Evolutionary conservation across 2,888 invertebrate species (phyloP), one percentile per base, ranked within the genome.

Genomic region (Lobophora halterata): DNA sequence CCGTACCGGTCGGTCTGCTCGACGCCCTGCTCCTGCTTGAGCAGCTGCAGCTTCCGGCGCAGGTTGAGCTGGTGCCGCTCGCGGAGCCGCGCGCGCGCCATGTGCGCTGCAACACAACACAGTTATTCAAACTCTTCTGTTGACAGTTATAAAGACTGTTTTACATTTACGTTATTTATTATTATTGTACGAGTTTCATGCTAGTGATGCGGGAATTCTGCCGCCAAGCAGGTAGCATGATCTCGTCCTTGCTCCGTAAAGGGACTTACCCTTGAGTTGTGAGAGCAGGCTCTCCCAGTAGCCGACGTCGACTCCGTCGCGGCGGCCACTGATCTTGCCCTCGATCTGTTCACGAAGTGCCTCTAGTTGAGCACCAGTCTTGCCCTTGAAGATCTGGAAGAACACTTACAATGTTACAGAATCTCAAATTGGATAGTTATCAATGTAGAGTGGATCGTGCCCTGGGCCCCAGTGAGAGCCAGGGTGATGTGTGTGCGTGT

Each of bases 281-380:
- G 96, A 96, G 17, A 98, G 88, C 49, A 99, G 82, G 27, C 96
- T 96, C 87, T 99, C 99, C 99, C 99, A 99, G 81, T 98, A 99
- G 25, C 97, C 96, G 48, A 98, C 94, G 85, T 99, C 99, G 25
- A 98, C 93, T 7, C 97, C 97, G 79, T 96, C 97, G 24, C 91
- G 92, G 47, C 93, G 92, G 0, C 93, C 93, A 56, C 90, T 90
- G 44, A 98, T 94, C 87, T 98, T 98, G 7, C 88, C 87, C 75
- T 95, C 95, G 61, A 99, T 97, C 73, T 95, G 93, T 12, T 88
- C 80, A 66, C 96, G 95, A 53, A 99, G 82, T 35, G 93, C 91
- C 55, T 93, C 92, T 51, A 99, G 86, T 75, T 99, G 97, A 2
- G 90, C 88, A 1, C 97, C 94, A 0, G 95, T 93, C 88, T 99